These are phyloP conservation scores for Microctenopoma lineatum DNA, from an alignment of 2,797 vertebrate species.

Conservation along the genomic window DNA sequence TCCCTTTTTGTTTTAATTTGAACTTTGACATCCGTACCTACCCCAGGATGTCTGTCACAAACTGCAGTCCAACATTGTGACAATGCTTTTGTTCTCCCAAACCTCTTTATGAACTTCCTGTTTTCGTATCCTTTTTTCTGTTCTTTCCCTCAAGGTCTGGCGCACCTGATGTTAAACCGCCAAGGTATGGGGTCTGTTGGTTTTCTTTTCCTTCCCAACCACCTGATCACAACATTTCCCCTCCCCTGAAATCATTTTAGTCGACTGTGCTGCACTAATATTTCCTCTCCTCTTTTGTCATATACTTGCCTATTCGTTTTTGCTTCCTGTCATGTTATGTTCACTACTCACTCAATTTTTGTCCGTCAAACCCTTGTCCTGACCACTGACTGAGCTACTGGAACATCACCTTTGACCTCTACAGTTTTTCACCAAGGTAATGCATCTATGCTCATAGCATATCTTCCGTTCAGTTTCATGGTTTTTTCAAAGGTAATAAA, in stretches of 20 bases:
- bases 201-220: conserved; percentile 83
- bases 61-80: conserved; percentile 91
- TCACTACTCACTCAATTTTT: conserved; percentile 86
- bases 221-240: conserved; percentile 73
- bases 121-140: conserved; percentile 92
- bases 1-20: conserved; percentile 78
- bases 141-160: conserved; percentile 96
- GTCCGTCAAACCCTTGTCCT: conserved; percentile 88
- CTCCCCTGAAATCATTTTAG: conserved; percentile 74
- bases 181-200: conserved; percentile 95
- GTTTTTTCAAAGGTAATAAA: conserved; percentile 65
- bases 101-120: conserved; percentile 90
- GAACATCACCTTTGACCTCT: conserved; percentile 87
- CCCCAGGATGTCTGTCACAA: conserved; percentile 92
- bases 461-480: conserved; percentile 76
- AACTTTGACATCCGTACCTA: conserved; percentile 87
- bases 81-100: conserved; percentile 87
- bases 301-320: conserved; percentile 78
- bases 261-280: conserved; percentile 82
- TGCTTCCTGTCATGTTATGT: conserved; percentile 86
- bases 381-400: conserved; percentile 88
- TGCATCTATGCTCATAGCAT: conserved; percentile 78
- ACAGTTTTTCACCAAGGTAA: conserved; percentile 88
- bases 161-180: conserved; percentile 98
- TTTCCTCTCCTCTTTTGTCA: conserved; percentile 80